Evolutionary conservation across 2,113 vertebrate species (phyloP).

Genomic region (Polypterus senegalus): DNA sequence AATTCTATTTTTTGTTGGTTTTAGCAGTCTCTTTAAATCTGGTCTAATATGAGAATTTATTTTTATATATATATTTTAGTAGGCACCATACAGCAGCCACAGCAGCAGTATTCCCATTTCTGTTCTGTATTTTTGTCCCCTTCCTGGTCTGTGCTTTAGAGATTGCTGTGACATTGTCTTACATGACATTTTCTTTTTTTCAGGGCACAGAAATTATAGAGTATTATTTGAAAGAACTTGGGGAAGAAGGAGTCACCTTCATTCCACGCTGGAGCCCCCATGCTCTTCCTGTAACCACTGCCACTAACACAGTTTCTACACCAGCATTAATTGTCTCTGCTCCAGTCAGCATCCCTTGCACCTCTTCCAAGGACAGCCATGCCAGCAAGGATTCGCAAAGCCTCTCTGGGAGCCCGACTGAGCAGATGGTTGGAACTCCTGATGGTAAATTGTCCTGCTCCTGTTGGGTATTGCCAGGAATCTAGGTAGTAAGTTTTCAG

Average conservation of each 20-base stretch:
- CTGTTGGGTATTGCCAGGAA: no score
- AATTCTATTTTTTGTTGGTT: no score
- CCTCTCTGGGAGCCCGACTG: constrained; percentile 36
- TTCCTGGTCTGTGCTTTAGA: no score
- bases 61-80: no score
- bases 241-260: constrained; percentile 71
- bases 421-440: constrained; percentile 48
- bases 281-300: constrained; percentile 26
- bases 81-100: no score
- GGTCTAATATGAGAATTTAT: no score
- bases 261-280: constrained; percentile 73
- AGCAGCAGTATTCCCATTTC: no score
- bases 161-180: no score
- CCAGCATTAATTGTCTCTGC: constrained; percentile 27
- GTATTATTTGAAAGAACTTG: constrained; percentile 76
- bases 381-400: constrained; percentile 38
- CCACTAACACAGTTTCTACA: constrained; percentile 25
- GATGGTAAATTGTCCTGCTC: constrained; percentile 47
- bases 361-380: constrained; percentile 35
- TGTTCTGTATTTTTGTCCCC: no score
- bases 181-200: not conserved
- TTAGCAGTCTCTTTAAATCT: no score
- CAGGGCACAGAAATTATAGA: constrained; percentile 96
- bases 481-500: no score
- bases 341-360: constrained; percentile 41